Conservation (phyloP, 1,140 invertebrate species). For the Nixonia krombeini region DNA sequence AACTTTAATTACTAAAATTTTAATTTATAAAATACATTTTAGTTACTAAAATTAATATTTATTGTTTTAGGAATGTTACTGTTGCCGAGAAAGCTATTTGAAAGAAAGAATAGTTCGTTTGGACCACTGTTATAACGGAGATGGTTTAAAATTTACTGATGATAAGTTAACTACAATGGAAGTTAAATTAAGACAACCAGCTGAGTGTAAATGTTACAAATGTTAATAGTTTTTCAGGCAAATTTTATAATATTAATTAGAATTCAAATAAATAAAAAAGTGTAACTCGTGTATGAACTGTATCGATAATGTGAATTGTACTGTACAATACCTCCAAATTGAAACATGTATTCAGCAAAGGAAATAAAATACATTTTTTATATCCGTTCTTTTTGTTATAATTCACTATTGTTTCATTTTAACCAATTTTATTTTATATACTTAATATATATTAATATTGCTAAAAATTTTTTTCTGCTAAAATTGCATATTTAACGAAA, state of each 20-base stretch:
- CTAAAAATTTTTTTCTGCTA: no score
- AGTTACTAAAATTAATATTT: no score
- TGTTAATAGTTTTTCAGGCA: constrained; percentile 74
- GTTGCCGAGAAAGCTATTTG: constrained; percentile 88
- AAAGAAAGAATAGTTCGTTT: constrained; percentile 84
- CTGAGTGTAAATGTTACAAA: constrained; percentile 91
- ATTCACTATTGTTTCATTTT: background rate
- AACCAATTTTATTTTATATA: no score
- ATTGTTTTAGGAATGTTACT: constrained; percentile 85
- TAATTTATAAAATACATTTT: no score
- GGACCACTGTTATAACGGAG: constrained; percentile 88
- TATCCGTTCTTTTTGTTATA: no score
- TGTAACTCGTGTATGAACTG: background rate
- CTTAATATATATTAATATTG: no score
- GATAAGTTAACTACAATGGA: constrained; percentile 79
- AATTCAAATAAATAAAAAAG: background rate
- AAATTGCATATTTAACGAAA: no score
- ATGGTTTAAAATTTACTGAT: constrained; percentile 81
- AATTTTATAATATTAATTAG: background rate
- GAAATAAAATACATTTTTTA: constrained; percentile 4
- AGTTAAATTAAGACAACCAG: constrained; percentile 86
- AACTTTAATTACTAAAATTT: no score
- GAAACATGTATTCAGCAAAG: background rate
- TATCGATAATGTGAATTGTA: background rate
- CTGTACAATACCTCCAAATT: background rate